Evolutionary conservation across 2,888 invertebrate species (phyloP).

Genomic region (Agrenia bidenticulata): DNA sequence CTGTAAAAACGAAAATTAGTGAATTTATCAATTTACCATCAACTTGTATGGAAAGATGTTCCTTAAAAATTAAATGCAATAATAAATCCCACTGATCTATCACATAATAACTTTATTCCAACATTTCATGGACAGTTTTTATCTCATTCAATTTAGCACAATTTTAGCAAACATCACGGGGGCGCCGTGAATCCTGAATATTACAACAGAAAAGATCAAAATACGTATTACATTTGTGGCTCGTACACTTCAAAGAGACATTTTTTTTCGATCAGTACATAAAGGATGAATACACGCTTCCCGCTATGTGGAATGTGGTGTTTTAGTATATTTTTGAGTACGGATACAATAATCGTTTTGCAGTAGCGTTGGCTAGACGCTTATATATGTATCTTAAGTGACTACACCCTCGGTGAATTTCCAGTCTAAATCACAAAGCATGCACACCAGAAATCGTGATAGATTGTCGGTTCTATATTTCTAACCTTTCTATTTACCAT

Average conservation of each 20-base stretch:
- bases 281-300: neutral
- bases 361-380: neutral
- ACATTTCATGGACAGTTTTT: neutral
- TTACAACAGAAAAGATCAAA: no score
- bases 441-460: neutral
- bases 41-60: no score
- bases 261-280: no score
- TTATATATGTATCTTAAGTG: neutral
- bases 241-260: no score
- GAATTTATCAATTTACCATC: no score
- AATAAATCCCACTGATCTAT: no score
- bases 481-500: no score
- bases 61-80: no score
- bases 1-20: no score
- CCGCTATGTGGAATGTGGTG: slow-evolving; percentile 8
- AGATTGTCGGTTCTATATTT: neutral
- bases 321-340: neutral
- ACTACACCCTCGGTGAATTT: neutral
- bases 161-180: slow-evolving; percentile 9
- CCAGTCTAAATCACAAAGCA: slow-evolving; percentile 6
- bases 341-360: neutral
- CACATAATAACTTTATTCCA: slow-evolving; percentile 11
- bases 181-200: no score
- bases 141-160: slow-evolving; percentile 4
- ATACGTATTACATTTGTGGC: no score